Percentiles rank a stretch among this genome's conserved stretches.
Evolutionary conservation across 1,140 invertebrate species (phyloP).

Genomic region (Coboldia fuscipes): DNA sequence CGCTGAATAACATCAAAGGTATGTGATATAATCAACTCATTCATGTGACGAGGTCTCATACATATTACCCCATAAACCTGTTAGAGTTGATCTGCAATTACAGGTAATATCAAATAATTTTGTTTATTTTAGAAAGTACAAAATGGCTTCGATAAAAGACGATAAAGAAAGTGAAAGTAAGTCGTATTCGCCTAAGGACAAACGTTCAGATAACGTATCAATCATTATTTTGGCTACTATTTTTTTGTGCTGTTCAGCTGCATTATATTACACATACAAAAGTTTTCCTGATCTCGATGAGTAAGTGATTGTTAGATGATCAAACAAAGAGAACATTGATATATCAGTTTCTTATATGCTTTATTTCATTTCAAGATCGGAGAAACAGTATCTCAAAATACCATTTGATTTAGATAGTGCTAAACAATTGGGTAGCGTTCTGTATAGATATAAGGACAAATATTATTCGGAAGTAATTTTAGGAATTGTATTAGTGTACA

Average conservation of each 20-base stretch:
- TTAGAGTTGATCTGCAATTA: no score
- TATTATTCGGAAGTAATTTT: conserved; percentile 83
- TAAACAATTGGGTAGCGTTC: conserved; percentile 75
- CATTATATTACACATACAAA: conserved; percentile 32
- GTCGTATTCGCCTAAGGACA: no score
- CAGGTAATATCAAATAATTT: no score
- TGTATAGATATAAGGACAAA: conserved; percentile 83
- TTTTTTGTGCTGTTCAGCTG: conserved; percentile 12
- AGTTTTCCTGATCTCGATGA: conserved; percentile 62
- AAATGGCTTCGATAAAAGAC: no score
- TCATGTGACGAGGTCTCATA: no score
- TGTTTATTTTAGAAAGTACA: no score
- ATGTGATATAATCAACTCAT: no score
- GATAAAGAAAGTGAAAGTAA: no score
- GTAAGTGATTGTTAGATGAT: conserved; percentile 31
- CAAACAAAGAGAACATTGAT: neutral
- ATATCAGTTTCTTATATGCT: conserved; percentile 2
- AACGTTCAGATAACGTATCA: no score
- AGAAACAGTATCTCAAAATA: conserved; percentile 72
- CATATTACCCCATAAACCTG: no score
- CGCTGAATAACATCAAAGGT: no score
- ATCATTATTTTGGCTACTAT: conserved; percentile 16
- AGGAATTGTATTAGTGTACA: conserved; percentile 79
- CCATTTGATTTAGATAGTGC: conserved; percentile 91
- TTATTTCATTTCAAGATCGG: conserved; percentile 37